Base-by-base conservation (phyloP, 1,140 invertebrate genomes). In the Heliconius hewitsoni region DNA sequence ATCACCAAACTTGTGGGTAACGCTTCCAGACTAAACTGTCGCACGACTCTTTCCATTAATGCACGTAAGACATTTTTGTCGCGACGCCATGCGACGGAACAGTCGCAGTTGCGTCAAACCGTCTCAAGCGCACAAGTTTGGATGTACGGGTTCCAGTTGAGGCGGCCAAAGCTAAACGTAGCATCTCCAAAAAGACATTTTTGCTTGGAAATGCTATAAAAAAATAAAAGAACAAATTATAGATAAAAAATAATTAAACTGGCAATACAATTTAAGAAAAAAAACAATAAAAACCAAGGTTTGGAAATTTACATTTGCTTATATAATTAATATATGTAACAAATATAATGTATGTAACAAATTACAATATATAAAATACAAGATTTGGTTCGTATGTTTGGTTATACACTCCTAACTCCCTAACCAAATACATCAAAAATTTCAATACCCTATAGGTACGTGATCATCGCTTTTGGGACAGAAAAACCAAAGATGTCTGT, bases 101-200 rank as follows among this genome's bases (percentile, higher is more conserved):
- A 86, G 84, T 86, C 88, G 85, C 85, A 86, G 80, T 81, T 66
- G 79, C 83, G 85, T 81, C 78, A 86, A 78, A 85, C 84, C 89
- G 90, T 82, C 83, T 81, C 83, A 76, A 83, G 87, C 89, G 91
- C 91, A 94, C 93, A 94, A 94, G 92, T 94, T 93, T 91, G 93
- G 93, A 93, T 93, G 90, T 94, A 94, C 93, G 93, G 93, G 93
- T 94, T 91, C 85, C 93, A 94, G 93, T 94, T 94, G 72, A 92
- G 87, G 87, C 85, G 92, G 91, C 83, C 73, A 82, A 75, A 80
- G 89, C 90, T 90, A 89, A 81, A 89, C 37, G 77, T 74, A 76
- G 76, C 81, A 71, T 52, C 81, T 82, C 82, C 78, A 82, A 84
- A 66, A 5, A 30, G 5, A 13, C 55, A 57, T 11, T 57, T 80